These are phyloP conservation scores for Dendrophyllia cribrosa DNA, from an alignment of 64 coral and sea anemone species.

Conservation along the genomic window DNA sequence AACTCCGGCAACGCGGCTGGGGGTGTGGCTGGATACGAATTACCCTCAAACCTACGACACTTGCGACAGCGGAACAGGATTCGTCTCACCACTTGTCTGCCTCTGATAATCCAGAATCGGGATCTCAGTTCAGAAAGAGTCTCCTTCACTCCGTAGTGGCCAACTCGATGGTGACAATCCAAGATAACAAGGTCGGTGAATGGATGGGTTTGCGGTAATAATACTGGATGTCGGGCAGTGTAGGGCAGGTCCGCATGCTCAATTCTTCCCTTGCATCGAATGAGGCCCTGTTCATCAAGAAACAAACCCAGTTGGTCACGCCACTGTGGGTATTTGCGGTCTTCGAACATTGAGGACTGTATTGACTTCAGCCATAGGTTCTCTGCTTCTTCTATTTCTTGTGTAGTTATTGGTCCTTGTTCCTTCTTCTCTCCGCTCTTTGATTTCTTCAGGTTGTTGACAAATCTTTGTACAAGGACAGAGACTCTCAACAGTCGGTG, in stretches of 20 bases:
- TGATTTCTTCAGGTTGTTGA: conserved; percentile 1
- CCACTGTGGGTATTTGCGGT: conserved; percentile 5
- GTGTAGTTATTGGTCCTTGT: neutral
- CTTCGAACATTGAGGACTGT: neutral
- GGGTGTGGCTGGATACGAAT: too few relatives aligned
- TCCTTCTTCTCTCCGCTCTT: neutral
- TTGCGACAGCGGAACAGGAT: too few relatives aligned
- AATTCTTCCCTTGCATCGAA: too few relatives aligned
- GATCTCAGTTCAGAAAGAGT: too few relatives aligned
- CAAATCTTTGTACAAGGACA: conserved; percentile 12
- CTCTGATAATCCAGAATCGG: too few relatives aligned
- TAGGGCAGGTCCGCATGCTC: too few relatives aligned
- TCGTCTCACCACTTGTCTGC: too few relatives aligned
- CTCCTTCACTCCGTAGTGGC: neutral
- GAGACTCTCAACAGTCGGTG: conserved; percentile 2
- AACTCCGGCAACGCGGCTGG: too few relatives aligned
- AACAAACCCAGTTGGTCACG: neutral
- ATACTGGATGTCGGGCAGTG: too few relatives aligned
- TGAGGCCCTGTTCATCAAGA: too few relatives aligned
- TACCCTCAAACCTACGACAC: too few relatives aligned
- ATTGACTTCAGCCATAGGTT: conserved; percentile 7
- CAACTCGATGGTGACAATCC: neutral
- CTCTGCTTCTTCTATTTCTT: conserved; percentile 56
- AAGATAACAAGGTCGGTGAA: conserved; percentile 2
- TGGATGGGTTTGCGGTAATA: too few relatives aligned